A percentile compares a stretch with the other conserved stretches of the same genome.
These are phyloP conservation scores for Thaumetopoea pityocampa DNA, from an alignment of 1,140 invertebrate genomes.

Conservation along the genomic window DNA sequence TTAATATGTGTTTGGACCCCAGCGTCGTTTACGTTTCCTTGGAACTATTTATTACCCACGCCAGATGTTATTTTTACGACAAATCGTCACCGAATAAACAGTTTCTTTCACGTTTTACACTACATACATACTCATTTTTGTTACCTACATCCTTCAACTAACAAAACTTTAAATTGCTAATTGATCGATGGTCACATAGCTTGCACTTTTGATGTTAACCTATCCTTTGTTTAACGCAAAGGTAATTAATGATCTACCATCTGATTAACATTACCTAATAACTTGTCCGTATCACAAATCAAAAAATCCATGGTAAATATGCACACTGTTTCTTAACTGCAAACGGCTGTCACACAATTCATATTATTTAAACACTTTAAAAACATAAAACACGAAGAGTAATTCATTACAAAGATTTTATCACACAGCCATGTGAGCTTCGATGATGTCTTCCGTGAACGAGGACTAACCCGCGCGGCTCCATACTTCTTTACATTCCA, in stretches of 20 bases:
- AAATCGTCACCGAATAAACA: conserved; percentile 54
- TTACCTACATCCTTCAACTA: conserved; percentile 6
- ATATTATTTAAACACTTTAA: conserved; percentile 23
- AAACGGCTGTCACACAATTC: conserved; percentile 16
- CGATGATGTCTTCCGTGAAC: conserved; percentile 31
- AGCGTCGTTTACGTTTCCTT: conserved; percentile 70
- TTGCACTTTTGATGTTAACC: neutral
- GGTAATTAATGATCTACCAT: too few relatives aligned
- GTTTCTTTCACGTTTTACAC: conserved; percentile 29
- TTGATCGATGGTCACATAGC: neutral
- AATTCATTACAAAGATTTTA: conserved; percentile 17
- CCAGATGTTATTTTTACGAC: conserved; percentile 71
- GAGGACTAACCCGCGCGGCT: conserved; percentile 77
- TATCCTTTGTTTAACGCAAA: too few relatives aligned
- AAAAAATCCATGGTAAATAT: conserved; percentile 8
- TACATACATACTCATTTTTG: conserved; percentile 8
- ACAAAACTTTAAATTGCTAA: neutral
- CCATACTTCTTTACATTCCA: conserved; percentile 99
- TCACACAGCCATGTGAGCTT: conserved; percentile 31
- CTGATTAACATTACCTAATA: too few relatives aligned
- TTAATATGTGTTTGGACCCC: too few relatives aligned
- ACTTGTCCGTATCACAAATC: conserved; percentile 4
- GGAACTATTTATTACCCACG: conserved; percentile 65
- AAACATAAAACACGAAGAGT: conserved; percentile 19
- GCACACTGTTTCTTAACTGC: conserved; percentile 6